A percentile compares a stretch with the other conserved stretches of the same genome.
phyloP scores from a whole-genome alignment of 1,140 invertebrate genomes.

The Zophobas morio region DNA sequence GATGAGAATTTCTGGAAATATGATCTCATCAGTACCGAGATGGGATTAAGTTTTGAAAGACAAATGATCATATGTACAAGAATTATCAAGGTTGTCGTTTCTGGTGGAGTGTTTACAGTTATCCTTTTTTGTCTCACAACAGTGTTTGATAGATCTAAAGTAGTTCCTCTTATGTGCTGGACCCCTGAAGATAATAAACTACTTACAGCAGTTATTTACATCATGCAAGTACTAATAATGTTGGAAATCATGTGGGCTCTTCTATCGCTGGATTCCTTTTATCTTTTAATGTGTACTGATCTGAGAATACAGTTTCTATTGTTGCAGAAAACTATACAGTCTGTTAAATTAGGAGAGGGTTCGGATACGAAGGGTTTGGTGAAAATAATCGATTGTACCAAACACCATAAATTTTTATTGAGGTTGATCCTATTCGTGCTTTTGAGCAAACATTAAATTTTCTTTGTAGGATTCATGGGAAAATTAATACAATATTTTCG shows the following conservation, averaged over 20 bases:
- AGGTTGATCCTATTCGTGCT: neutral
- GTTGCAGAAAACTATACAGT: neutral
- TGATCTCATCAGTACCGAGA: neutral
- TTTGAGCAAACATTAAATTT: neutral
- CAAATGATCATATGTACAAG: conserved; percentile 7
- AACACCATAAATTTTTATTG: conserved; percentile 21
- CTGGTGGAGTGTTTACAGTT: conserved; percentile 1
- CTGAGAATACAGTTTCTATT: conserved; percentile 22
- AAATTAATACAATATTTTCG: conserved; percentile 17
- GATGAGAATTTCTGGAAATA: neutral
- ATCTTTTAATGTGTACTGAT: conserved; percentile 21
- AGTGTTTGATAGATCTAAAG: conserved; percentile 6
- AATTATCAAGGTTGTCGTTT: conserved; percentile 17
- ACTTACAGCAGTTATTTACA: conserved; percentile 5
- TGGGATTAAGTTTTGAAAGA: neutral
- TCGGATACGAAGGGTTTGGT: neutral
- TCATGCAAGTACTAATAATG: conserved; percentile 14
- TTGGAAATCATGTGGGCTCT: conserved; percentile 19
- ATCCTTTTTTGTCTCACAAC: neutral
- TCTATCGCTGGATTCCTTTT: conserved; percentile 9
- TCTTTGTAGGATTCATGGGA: conserved; percentile 18
- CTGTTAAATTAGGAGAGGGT: neutral
- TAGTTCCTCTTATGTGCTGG: conserved; percentile 19
- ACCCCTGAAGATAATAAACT: neutral
- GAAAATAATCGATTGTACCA: conserved; percentile 11